Base-by-base conservation (phyloP, 2,888 invertebrate species). In the Tetrapedia diversipes region DNA sequence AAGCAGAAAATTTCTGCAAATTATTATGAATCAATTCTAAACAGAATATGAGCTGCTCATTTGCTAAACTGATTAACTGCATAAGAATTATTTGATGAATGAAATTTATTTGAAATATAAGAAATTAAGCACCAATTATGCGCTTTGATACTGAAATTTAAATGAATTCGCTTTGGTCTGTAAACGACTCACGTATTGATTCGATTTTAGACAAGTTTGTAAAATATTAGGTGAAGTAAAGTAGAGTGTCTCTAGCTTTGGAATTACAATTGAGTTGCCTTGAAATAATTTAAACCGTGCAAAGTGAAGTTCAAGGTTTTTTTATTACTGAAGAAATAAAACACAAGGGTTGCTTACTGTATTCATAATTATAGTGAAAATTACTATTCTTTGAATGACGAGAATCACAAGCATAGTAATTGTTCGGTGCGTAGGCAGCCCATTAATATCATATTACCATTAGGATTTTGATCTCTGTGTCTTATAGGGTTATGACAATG, bases 371-470 rank as follows among this genome's bases (percentile, higher is more conserved):
- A 64, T 64, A 60, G 68, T 49, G 64, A 67, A n/a, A 60, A 71
- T 71, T 57, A 72, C 72, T 61, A 75, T 69, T 77, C 68, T 54
- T 29, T 59, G 81, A 82, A 86, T 86, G 84, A 81, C 81, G 83
- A 81, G 78, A 79, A 67, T 83, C 74, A 85, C 81, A 80, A 83
- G 75, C 76, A 54, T 83, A 78, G 86, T 87, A 84, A 88, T 86
- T 85, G 86, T 75, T 77, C 54, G 84, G 84, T 85, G 87, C 89
- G 88, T 87, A 86, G 88, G 88, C 82, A 88, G 84, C 86, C 88
- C 87, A 87, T 89, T 87, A 89, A 88, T 87, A 87, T 85, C 78
- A 56, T 80, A 81, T 82, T 80, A 66, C 57, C 56, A 53, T n/a
- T n/a, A 57, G 43, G 68, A 74, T 75, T 71, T 80, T 80, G 82